Base-by-base conservation (phyloP, 2,113 vertebrate genomes). In the Cromileptes altivelis region DNA sequence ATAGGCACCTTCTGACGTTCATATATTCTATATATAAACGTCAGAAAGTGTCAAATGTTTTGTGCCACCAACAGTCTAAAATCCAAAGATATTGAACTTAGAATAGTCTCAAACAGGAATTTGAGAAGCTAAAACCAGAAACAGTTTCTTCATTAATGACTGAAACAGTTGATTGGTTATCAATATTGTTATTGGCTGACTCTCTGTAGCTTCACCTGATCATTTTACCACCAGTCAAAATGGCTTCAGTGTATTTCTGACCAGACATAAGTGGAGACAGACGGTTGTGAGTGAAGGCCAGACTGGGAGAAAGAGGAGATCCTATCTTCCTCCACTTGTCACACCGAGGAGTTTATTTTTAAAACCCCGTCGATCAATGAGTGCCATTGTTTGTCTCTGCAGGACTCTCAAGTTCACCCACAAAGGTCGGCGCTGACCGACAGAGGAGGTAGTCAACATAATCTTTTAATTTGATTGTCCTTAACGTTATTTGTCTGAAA, bases 401-500 rank as follows among this genome's bases (percentile, higher is more conserved):
- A 42, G 63, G 82, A 85, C 70, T 75, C 72, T 85, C 77, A 71
- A 74, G 83, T 79, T 83, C 84, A 70, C 53, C 75, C 49, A 18
- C 58, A 64, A 47, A 85, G 49, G 47, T 72, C 17, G 17, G 10
- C 57, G 4, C 13, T 21, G 40, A 15, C 21, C 1, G 72, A 21
- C 18, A 1, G 33, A 37, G 72, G 80, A 88, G 8, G 30, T 74
- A 30, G 72, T 85, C 52, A 33, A 62, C 56, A 1, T 61, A 42
- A 76, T 75, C 63, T 65, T 42, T 67, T 82, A 70, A 88, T 68
- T 69, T 14, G 75, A 91, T 91, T 86, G 57, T 61, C 78, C 61
- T 55, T 84, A 84, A 93, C 13, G 42, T 78, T 40, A 27, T 92
- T 90, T 78, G 60, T 84, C 78, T 63, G 61, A 79, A 86, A 85